Evolutionary conservation across 2,113 vertebrate species (phyloP).

Genomic region (Leucopsar rothschildi): DNA sequence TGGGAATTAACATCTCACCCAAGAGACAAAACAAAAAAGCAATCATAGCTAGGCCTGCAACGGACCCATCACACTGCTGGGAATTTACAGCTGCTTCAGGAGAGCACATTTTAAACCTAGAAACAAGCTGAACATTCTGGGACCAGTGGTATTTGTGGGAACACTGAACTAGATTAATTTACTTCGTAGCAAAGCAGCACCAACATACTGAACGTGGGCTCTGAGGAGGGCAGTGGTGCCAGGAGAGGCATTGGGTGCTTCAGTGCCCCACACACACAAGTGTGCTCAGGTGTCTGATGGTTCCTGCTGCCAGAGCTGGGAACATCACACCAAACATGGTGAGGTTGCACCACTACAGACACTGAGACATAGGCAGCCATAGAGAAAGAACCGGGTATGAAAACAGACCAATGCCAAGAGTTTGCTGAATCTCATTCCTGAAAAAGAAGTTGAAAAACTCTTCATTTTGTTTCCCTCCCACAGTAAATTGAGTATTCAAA

Average conservation of each 20-base stretch:
- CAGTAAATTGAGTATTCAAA: background rate
- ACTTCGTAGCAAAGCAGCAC: background rate
- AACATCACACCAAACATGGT: background rate
- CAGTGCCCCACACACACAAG: background rate
- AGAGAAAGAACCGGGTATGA: accelerated
- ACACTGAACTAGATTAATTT: background rate
- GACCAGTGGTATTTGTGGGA: background rate
- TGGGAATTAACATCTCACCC: background rate
- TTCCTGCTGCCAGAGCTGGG: background rate
- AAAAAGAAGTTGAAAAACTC: background rate
- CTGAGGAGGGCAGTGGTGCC: background rate
- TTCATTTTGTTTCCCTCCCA: background rate
- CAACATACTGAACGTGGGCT: accelerated
- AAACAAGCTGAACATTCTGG: background rate
- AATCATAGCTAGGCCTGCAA: background rate
- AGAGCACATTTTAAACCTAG: background rate
- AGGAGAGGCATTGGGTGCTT: accelerated
- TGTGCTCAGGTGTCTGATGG: background rate
- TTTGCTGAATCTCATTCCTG: background rate
- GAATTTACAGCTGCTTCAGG: background rate
- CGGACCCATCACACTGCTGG: background rate
- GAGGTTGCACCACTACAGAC: background rate
- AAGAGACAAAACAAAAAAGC: background rate
- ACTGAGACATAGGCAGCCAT: accelerated
- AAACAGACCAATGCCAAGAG: background rate